phyloP scores from a whole-genome alignment of 2,113 vertebrate genomes.

The Epinephelus cyanopodus region DNA sequence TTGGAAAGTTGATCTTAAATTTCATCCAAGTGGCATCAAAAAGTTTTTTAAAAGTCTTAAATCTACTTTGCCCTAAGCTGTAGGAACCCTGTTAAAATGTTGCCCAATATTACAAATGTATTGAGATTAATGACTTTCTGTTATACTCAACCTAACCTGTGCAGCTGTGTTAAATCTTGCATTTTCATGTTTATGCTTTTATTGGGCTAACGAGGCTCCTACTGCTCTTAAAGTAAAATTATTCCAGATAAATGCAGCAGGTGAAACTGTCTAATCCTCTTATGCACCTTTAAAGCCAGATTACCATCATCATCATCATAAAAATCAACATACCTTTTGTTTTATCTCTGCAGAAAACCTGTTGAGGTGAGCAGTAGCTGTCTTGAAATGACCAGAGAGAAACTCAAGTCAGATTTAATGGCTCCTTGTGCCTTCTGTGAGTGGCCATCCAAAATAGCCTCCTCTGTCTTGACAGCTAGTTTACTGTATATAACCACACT shows the following conservation, averaged over 20 bases:
- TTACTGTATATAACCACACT: slow-evolving; percentile 53
- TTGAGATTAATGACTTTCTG: no score
- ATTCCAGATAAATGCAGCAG: not conserved
- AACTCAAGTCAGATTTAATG: slow-evolving; percentile 59
- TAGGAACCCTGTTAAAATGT: no score
- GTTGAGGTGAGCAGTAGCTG: slow-evolving; percentile 46
- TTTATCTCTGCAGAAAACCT: slow-evolving; percentile 47
- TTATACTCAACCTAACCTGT: no score
- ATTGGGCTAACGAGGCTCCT: not conserved
- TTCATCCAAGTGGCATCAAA: no score
- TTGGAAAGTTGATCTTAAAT: no score
- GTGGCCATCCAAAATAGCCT: slow-evolving; percentile 81
- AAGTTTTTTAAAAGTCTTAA: no score
- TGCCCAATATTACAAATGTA: no score
- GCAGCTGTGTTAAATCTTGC: not conserved
- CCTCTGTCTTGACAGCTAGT: slow-evolving; percentile 52
- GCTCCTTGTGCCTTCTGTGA: slow-evolving; percentile 70
- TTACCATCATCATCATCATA: slow-evolving; percentile 5
- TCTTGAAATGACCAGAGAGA: slow-evolving; percentile 59
- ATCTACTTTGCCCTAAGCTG: no score
- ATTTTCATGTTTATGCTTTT: not conserved
- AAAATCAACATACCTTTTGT: slow-evolving; percentile 72
- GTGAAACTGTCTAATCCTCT: not conserved
- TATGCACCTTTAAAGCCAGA: not conserved
- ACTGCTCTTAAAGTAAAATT: slow-evolving; percentile 1